A percentile compares a stretch with the other conserved stretches of the same genome.
phyloP scores from a whole-genome alignment of 2,888 invertebrate species.

The Drosophila incognita region DNA sequence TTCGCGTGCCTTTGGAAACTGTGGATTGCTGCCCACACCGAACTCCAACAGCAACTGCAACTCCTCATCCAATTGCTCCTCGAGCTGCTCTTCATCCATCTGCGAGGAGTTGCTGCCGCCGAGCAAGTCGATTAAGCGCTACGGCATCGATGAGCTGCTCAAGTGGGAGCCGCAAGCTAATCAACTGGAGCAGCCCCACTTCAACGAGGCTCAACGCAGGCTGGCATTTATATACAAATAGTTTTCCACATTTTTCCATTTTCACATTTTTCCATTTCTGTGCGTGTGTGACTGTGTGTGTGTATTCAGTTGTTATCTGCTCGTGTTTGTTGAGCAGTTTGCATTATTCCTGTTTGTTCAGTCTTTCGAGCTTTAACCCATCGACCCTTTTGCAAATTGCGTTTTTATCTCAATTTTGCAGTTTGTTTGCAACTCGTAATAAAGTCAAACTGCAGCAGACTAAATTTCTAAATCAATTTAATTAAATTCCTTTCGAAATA shows the following conservation, averaged over 20 bases:
- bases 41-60: neutral
- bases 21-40: slow-evolving; percentile 43
- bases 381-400: neutral
- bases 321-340: slow-evolving; percentile 23
- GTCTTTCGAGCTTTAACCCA: neutral
- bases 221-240: slow-evolving; percentile 34
- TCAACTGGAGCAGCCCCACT: slow-evolving; percentile 16
- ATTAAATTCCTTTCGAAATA: neutral
- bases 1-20: slow-evolving; percentile 35
- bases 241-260: neutral
- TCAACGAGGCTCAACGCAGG: neutral
- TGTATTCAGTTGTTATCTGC: neutral
- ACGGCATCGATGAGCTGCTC: slow-evolving; percentile 50
- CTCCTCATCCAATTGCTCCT: neutral
- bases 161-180: slow-evolving; percentile 5
- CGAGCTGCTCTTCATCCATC: neutral
- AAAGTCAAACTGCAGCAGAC: slow-evolving; percentile 20
- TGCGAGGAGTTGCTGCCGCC: neutral
- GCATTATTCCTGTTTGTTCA: slow-evolving; percentile 12
- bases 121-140: slow-evolving; percentile 37
- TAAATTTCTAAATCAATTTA: neutral
- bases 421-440: slow-evolving; percentile 15
- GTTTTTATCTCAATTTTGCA: slow-evolving; percentile 9
- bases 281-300: neutral
- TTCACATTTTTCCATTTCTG: neutral